A percentile compares a stretch with the other conserved stretches of the same genome.
Conservation (phyloP, 2,888 invertebrate species). For the Flexamia atlantica region DNA sequence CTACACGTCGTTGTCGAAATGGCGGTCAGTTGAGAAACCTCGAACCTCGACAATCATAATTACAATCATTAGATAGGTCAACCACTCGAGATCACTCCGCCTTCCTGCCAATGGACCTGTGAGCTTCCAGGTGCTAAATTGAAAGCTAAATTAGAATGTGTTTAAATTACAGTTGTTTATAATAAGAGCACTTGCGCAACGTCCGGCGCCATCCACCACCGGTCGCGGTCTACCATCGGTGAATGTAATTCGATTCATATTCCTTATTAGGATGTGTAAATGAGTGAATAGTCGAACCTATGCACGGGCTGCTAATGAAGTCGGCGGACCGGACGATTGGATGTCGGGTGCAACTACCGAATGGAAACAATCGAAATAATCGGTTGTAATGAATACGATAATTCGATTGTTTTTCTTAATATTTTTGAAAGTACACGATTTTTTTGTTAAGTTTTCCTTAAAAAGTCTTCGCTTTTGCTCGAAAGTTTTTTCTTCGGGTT, state of each 20-base stretch:
- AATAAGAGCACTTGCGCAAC: conserved; percentile 15
- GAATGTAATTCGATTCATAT: conserved; percentile 25
- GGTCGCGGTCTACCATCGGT: not conserved
- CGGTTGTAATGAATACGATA: no score
- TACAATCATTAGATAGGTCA: conserved; percentile 37
- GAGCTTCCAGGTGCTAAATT: conserved; percentile 34
- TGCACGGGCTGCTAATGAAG: conserved; percentile 7
- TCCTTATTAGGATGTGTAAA: conserved; percentile 16
- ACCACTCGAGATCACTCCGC: conserved; percentile 8
- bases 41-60: conserved; percentile 4
- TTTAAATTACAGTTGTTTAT: conserved; percentile 37
- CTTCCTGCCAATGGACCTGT: not conserved
- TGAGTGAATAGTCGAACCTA: conserved; percentile 10
- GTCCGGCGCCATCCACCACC: not conserved
- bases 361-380: no score
- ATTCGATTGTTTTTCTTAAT: no score
- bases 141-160: conserved; percentile 48
- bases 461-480: no score
- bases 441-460: no score
- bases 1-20: not conserved
- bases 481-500: no score
- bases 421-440: no score
- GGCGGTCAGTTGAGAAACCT: not conserved
- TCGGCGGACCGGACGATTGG: not conserved
- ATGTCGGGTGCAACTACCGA: no score